Conservation (phyloP, 2,888 invertebrate species). For the Hemistola chrysoprasaria region DNA sequence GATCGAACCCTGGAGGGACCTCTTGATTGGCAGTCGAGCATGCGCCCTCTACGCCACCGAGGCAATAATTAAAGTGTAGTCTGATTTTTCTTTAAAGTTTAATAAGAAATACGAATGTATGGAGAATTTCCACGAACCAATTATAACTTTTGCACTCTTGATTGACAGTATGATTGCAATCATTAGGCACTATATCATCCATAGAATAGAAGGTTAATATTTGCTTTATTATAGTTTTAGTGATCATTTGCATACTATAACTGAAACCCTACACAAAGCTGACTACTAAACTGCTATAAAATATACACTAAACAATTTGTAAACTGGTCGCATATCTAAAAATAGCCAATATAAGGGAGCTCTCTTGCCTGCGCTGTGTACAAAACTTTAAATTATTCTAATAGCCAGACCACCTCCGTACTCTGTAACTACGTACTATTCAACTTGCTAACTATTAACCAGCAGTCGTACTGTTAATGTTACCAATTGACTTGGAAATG, state of each 20-base stretch:
- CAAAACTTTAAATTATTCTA: conserved; percentile 7
- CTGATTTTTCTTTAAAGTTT: conserved; percentile 5
- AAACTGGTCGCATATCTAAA: conserved; percentile 9
- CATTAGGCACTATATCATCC: conserved; percentile 28
- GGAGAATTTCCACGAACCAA: conserved; percentile 20
- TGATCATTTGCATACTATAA: conserved; percentile 14
- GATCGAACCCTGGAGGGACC: no score
- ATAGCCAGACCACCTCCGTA: conserved; percentile 3
- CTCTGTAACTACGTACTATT: neutral
- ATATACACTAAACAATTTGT: conserved; percentile 7
- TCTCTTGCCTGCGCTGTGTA: neutral
- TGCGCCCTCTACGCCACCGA: no score
- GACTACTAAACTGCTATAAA: no score
- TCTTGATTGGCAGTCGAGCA: no score
- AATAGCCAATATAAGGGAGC: conserved; percentile 4
- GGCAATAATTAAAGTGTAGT: no score
- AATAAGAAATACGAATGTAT: conserved; percentile 31
- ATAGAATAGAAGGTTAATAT: conserved; percentile 22
- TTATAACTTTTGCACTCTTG: conserved; percentile 37
- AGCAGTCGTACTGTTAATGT: conserved; percentile 7
- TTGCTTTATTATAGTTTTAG: conserved; percentile 21
- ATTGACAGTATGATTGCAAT: conserved; percentile 39
- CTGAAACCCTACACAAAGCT: neutral
- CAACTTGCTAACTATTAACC: conserved; percentile 6
- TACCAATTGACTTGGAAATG: conserved; percentile 9